Evolutionary conservation across 2,888 invertebrate species (phyloP).

Genomic region (Calephelis perditalis): DNA sequence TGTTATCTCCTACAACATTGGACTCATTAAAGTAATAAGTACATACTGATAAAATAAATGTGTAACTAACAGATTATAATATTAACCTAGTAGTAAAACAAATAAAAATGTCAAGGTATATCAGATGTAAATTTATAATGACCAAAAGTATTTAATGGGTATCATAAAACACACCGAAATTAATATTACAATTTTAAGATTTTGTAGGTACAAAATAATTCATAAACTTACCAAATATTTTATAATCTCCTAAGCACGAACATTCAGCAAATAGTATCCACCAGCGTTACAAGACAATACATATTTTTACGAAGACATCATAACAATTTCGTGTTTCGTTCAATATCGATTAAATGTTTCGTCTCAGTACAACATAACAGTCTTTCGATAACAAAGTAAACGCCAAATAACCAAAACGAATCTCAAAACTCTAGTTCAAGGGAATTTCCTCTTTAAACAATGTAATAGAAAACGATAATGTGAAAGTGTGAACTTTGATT

Average conservation of each 20-base stretch:
- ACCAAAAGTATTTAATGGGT: too few species aligned
- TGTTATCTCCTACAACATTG: neutral
- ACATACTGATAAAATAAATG: neutral
- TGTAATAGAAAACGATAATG: constrained; percentile 29
- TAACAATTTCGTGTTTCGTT: constrained; percentile 46
- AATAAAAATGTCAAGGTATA: too few species aligned
- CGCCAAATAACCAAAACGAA: constrained; percentile 12
- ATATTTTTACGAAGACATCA: constrained; percentile 20
- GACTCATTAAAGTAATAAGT: constrained; percentile 1
- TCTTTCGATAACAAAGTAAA: constrained; percentile 1
- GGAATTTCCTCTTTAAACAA: constrained; percentile 26
- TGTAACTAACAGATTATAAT: neutral
- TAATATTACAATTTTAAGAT: too few species aligned
- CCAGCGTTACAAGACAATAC: neutral
- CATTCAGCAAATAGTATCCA: constrained; percentile 4
- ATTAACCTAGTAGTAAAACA: neutral
- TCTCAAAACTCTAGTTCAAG: constrained; percentile 22
- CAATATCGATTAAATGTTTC: constrained; percentile 52
- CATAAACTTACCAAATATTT: neutral
- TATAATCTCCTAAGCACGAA: neutral
- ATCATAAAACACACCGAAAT: too few species aligned
- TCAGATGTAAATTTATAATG: too few species aligned
- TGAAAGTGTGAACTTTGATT: constrained; percentile 27
- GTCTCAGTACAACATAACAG: constrained; percentile 29
- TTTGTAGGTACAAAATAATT: too few species aligned